These are phyloP conservation scores for Accipiter virgatus DNA, from an alignment of 2,113 vertebrate species.

Conservation along the genomic window DNA sequence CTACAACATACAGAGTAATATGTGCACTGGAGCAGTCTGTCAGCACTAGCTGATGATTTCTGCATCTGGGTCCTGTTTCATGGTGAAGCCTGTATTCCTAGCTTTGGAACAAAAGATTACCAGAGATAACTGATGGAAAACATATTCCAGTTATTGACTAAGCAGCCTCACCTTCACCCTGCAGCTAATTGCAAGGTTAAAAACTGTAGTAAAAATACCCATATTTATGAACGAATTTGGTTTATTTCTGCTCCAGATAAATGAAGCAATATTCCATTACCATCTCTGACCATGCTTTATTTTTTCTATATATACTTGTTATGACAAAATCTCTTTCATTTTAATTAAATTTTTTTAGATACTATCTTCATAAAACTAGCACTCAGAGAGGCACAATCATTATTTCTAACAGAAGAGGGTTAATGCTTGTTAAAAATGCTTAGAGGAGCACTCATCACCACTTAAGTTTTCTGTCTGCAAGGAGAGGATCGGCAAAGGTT, in stretches of 20 bases:
- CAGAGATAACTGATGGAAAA: slow-evolving; percentile 15
- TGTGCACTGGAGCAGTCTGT: not conserved
- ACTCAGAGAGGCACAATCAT: not conserved
- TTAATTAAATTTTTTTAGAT: slow-evolving; percentile 30
- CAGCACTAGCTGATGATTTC: not conserved
- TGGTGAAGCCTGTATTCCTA: not conserved
- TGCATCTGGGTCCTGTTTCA: not conserved
- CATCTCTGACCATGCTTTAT: not conserved
- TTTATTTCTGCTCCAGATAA: slow-evolving; percentile 13
- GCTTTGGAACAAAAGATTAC: not conserved
- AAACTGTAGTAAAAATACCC: not conserved
- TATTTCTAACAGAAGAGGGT: not conserved
- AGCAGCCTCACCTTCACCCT: not conserved
- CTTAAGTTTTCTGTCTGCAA: not conserved
- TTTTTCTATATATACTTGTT: not conserved
- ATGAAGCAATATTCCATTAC: not conserved
- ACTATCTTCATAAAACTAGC: not conserved
- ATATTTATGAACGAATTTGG: not conserved
- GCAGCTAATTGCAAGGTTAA: not conserved
- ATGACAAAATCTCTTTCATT: not conserved
- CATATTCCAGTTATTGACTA: not conserved
- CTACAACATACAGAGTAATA: rapidly evolving
- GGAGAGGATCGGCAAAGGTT: not conserved
- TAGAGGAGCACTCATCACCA: not conserved
- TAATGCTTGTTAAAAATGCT: not conserved